Percentiles rank a stretch among this genome's conserved stretches.
Conservation (phyloP, 2,888 invertebrate species). For the Mythimna lalbum region DNA sequence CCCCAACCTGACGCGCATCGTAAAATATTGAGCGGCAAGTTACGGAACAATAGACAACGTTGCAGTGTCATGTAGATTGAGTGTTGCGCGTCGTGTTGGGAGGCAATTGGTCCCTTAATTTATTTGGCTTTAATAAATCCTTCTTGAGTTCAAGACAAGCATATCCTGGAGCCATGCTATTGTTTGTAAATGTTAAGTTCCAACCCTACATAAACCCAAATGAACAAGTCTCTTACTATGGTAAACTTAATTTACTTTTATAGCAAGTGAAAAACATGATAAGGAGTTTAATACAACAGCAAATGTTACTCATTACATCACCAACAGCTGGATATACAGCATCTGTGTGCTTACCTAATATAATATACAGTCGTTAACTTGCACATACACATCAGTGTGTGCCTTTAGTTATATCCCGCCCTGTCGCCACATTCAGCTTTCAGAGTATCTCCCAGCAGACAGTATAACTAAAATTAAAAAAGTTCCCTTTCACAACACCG, state of each 20-base stretch:
- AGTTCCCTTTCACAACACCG: conserved; percentile 61
- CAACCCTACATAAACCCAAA: not conserved
- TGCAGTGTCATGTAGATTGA: no score
- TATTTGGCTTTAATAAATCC: no score
- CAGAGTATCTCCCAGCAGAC: conserved; percentile 46
- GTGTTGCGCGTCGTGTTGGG: no score
- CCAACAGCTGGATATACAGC: not conserved
- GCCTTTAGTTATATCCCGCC: conserved; percentile 31
- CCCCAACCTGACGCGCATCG: no score
- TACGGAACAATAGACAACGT: no score
- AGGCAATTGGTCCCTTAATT: no score
- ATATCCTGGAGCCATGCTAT: no score
- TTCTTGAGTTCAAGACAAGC: no score
- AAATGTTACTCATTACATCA: conserved; percentile 5
- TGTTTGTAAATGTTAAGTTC: not conserved
- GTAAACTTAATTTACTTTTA: not conserved
- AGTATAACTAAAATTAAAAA: conserved; percentile 70
- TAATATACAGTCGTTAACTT: not conserved
- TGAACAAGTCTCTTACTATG: not conserved
- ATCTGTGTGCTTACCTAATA: not conserved
- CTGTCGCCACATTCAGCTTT: conserved; percentile 45
- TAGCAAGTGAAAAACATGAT: not conserved
- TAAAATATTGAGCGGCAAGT: no score
- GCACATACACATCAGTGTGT: conserved; percentile 5
- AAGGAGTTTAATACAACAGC: not conserved